Evolutionary conservation across 2,113 vertebrate species (phyloP).

Genomic region (Anarhynchus alexandrinus): DNA sequence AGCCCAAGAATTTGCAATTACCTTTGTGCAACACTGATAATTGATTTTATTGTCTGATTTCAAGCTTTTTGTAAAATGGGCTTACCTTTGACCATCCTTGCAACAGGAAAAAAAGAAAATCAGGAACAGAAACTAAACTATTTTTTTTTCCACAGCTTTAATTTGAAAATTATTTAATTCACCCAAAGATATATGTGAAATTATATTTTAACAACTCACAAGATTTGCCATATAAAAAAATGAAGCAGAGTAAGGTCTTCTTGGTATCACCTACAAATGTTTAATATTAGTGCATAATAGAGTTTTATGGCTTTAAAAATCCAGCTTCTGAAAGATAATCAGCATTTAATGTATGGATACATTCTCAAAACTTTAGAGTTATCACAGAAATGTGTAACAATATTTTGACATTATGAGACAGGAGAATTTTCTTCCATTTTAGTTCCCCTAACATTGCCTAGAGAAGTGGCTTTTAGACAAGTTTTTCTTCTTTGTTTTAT

Average conservation of each 20-base stretch:
- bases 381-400: background rate
- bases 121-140: background rate
- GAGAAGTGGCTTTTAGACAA: background rate
- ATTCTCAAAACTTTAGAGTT: background rate
- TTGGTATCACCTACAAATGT: background rate
- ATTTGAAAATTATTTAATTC: background rate
- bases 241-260: background rate
- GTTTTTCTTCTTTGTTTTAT: background rate
- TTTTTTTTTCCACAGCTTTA: background rate
- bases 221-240: background rate
- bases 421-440: background rate
- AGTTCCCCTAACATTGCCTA: background rate
- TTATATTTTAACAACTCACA: background rate
- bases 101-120: background rate
- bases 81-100: background rate
- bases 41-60: accelerated
- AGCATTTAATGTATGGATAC: background rate
- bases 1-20: background rate
- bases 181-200: background rate
- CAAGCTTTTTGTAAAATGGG: background rate
- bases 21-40: background rate
- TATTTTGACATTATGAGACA: background rate
- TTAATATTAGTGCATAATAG: background rate
- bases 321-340: background rate
- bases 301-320: background rate